These are phyloP conservation scores for Coremacera marginata DNA, from an alignment of 2,888 invertebrate genomes.

Conservation along the genomic window DNA sequence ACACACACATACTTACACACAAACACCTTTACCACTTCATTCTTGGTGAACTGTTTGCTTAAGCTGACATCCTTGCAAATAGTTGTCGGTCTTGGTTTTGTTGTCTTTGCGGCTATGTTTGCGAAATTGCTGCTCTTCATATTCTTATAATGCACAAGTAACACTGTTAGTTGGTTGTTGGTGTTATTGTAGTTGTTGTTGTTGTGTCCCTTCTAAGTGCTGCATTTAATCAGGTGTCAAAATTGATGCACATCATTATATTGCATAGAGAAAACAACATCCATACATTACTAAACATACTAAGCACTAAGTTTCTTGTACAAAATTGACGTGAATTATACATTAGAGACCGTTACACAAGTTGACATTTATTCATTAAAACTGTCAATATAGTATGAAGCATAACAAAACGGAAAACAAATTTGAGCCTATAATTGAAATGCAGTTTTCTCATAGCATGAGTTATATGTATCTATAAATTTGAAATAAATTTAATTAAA, in stretches of 20 bases:
- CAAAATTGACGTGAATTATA: too few species aligned
- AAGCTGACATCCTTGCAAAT: conserved; percentile 4
- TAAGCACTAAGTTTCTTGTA: too few species aligned
- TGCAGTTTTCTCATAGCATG: too few species aligned
- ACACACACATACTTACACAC: neutral
- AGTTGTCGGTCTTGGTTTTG: neutral
- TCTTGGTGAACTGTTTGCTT: neutral
- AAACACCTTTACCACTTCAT: neutral
- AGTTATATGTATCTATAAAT: too few species aligned
- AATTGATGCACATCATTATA: conserved; percentile 26
- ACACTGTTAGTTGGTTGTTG: neutral
- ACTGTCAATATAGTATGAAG: too few species aligned
- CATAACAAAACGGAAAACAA: too few species aligned
- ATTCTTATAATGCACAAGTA: neutral
- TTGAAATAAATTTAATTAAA: too few species aligned
- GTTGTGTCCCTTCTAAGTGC: neutral
- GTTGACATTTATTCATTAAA: too few species aligned
- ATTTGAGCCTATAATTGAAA: too few species aligned
- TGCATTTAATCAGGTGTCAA: conserved; percentile 36
- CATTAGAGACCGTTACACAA: too few species aligned
- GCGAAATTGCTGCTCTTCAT: neutral
- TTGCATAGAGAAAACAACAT: too few species aligned
- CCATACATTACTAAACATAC: too few species aligned
- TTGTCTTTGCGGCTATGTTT: neutral
- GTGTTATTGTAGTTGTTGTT: neutral